Evolutionary conservation across 1,140 invertebrate genomes (phyloP).

Genomic region (Probaryconus sp.): DNA sequence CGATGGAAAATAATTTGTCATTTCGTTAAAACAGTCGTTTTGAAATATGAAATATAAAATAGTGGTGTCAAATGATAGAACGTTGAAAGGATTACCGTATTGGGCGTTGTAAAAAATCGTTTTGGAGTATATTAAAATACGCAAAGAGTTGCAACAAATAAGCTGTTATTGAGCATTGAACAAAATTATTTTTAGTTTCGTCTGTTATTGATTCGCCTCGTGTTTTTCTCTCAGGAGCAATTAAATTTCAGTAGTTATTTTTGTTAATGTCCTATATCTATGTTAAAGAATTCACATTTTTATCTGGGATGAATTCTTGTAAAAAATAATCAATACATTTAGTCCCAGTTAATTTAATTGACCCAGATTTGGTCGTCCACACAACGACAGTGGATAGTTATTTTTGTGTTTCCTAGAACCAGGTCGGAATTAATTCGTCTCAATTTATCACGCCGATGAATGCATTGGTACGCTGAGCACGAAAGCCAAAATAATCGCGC

Average conservation of each 20-base stretch:
- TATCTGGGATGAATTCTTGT: not conserved
- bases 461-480: constrained; percentile 46
- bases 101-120: not conserved
- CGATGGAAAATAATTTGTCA: constrained; percentile 13
- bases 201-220: no score
- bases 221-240: no score
- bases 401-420: constrained; percentile 40
- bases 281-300: no score
- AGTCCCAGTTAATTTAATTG: constrained; percentile 14
- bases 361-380: constrained; percentile 26
- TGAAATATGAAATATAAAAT: not conserved
- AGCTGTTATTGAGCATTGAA: constrained; percentile 6
- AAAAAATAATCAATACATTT: not conserved
- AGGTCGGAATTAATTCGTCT: constrained; percentile 51
- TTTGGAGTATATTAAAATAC: constrained; percentile 6
- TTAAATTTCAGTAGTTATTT: no score
- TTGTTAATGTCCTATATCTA: no score
- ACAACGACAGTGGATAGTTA: constrained; percentile 16
- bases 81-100: constrained; percentile 4
- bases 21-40: constrained; percentile 1
- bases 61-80: constrained; percentile 1
- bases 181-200: no score
- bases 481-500: constrained; percentile 61
- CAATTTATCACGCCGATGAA: constrained; percentile 37
- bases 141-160: no score